These are phyloP conservation scores for Sinocyclocheilus maitianheensis DNA, from an alignment of 2,113 vertebrate species.

Conservation along the genomic window DNA sequence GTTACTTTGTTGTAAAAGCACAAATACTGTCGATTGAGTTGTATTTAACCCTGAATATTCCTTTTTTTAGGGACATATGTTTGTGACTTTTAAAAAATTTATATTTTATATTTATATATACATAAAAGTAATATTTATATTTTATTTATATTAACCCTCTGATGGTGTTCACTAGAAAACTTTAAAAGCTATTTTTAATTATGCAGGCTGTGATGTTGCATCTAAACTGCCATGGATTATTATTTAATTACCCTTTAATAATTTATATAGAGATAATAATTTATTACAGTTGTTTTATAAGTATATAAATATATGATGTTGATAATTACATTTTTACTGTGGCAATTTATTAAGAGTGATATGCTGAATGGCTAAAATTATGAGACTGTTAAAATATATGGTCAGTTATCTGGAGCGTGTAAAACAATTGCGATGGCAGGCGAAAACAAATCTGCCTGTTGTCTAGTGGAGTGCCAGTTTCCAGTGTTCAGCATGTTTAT, in stretches of 20 bases:
- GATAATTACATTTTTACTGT: not conserved
- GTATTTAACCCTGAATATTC: too few species aligned
- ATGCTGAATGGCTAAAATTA: conserved; percentile 18
- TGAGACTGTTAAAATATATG: conserved; percentile 52
- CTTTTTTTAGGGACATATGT: too few species aligned
- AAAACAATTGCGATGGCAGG: conserved; percentile 63
- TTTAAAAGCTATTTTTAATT: not conserved
- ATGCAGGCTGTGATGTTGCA: not conserved
- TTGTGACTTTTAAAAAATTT: too few species aligned
- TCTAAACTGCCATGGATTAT: not conserved
- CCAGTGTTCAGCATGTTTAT: conserved; percentile 65
- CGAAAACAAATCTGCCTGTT: conserved; percentile 69
- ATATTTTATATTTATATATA: too few species aligned
- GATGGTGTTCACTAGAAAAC: not conserved
- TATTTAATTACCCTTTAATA: not conserved
- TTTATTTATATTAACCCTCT: not conserved
- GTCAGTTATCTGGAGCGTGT: conserved; percentile 62
- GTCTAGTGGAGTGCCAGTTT: conserved; percentile 61
- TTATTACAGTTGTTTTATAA: not conserved
- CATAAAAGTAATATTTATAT: too few species aligned
- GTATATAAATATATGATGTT: conserved; percentile 19
- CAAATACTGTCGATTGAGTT: too few species aligned
- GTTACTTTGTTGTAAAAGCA: too few species aligned
- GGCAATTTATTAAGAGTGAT: conserved; percentile 28
- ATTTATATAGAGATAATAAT: not conserved